A percentile compares a stretch with the other conserved stretches of the same genome.
Conservation (phyloP, 2,797 vertebrate species). For the Limnodromus scolopaceus region DNA sequence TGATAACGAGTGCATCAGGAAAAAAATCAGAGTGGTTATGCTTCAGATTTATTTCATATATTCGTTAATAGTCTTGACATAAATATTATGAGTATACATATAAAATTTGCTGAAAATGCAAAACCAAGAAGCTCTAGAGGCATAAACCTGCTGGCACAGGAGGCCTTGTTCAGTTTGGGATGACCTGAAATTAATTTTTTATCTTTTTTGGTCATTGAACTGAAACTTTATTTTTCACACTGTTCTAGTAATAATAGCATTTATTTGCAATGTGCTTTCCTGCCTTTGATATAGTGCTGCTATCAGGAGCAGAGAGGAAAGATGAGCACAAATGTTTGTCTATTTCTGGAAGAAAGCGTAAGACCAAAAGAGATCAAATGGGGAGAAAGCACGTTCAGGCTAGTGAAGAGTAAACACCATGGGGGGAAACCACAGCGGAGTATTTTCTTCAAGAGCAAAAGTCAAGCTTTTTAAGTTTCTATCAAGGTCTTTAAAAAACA, state of each 20-base stretch:
- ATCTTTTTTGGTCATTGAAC: slow-evolving; percentile 6
- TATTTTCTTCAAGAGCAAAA: not conserved
- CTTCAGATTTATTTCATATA: slow-evolving; percentile 9
- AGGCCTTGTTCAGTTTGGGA: not conserved
- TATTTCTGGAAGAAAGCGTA: not conserved
- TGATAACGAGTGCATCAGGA: not conserved
- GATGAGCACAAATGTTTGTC: not conserved
- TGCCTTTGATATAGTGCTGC: not conserved
- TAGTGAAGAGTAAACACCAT: not conserved
- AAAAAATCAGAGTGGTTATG: not conserved
- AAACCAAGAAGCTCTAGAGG: not conserved
- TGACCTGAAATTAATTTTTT: slow-evolving; percentile 42
- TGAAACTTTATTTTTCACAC: not conserved
- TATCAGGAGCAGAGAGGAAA: not conserved
- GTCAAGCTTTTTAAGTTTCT: not conserved
- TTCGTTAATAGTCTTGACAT: slow-evolving; percentile 9
- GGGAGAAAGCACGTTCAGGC: not conserved
- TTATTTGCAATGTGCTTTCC: not conserved
- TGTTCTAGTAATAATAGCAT: not conserved
- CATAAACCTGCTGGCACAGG: not conserved
- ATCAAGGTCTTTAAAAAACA: not conserved
- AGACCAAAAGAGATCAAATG: not conserved
- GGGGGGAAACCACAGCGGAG: not conserved
- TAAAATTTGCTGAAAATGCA: slow-evolving; percentile 38
- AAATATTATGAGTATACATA: not conserved